Base-by-base conservation (phyloP, 2,888 invertebrate genomes). In the Neoaliturus tenellus region DNA sequence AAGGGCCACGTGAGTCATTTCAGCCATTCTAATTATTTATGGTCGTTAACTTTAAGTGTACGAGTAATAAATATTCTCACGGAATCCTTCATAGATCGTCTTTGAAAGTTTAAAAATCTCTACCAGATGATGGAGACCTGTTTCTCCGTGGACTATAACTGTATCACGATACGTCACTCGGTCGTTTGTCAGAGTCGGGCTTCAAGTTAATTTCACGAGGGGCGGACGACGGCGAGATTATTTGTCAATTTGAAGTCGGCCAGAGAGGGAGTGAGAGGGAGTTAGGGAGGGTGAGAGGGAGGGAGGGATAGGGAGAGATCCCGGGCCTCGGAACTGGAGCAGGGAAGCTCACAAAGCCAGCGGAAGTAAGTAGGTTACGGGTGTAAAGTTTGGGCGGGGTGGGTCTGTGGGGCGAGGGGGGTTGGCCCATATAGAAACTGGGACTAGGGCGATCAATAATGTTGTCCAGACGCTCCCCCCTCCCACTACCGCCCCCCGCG, bases 361-460 rank as follows among this genome's bases (percentile, higher is more conserved):
- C 51, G 78, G 78, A 78, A 78, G 82, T 71, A 82, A 82, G 82
- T 82, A 73, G 82, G 82, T 51, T 73, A 82, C 55, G 73, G 58
- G 67, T 62, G 75, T 75, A 81, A 78, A 80, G 82, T 81, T 81
- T 73, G 80, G 82, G 69, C 62, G 82, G 78, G 67, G 81, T 55
- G 62, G 75, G 55, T 78, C 14, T 67, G 55, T 23, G 62, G 80
- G 81, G 75, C n/a, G n/a, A n/a, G n/a, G n/a, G 35, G 62, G 80
- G 81, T 62, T 73, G 82, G 84, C 84, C 82, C 80, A 71, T 80
- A 80, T 83, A 80, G 67, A 81, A 85, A 84, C 82, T 85, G 62
- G 85, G 85, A 82, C 83, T 80, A 82, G 69, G 83, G 67, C 82
- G 83, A 85, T 85, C 85, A 85, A 85, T 85, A 85, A 28, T n/a